Evolutionary conservation across 2,113 vertebrate genomes (phyloP).

Genomic region (Osmerus mordax): DNA sequence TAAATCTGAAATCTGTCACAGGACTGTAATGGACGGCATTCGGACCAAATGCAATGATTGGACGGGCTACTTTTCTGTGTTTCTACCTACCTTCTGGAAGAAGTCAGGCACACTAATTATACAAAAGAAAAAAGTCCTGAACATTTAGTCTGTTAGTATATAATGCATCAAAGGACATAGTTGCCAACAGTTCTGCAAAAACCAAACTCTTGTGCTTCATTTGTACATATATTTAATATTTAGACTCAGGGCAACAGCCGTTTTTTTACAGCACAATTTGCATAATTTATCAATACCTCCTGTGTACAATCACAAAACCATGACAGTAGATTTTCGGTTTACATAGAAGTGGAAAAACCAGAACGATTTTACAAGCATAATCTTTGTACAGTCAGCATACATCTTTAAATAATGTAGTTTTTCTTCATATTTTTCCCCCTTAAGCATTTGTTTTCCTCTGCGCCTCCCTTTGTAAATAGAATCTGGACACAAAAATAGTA

Average conservation of each 20-base stretch:
- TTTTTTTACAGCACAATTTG: conserved; percentile 95
- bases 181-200: neutral
- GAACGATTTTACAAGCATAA: conserved; percentile 93
- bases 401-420: conserved; percentile 72
- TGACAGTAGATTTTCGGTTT: conserved; percentile 82
- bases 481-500: conserved; percentile 81
- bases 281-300: conserved; percentile 93
- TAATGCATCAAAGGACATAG: neutral
- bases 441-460: conserved; percentile 54
- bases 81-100: too few species aligned
- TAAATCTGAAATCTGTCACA: too few species aligned
- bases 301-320: conserved; percentile 98
- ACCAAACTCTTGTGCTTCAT: conserved; percentile 27
- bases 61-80: too few species aligned
- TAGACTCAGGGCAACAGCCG: conserved; percentile 87
- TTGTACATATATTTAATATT: conserved; percentile 95
- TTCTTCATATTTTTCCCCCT: conserved; percentile 47
- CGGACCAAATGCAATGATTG: too few species aligned
- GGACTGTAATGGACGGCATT: too few species aligned
- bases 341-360: conserved; percentile 89
- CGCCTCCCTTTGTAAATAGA: conserved; percentile 69
- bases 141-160: neutral
- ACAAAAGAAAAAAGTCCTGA: too few species aligned
- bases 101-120: too few species aligned
- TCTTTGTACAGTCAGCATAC: conserved; percentile 85